Base-by-base conservation (phyloP, 1,140 invertebrate genomes). In the Drusus annulatus region DNA sequence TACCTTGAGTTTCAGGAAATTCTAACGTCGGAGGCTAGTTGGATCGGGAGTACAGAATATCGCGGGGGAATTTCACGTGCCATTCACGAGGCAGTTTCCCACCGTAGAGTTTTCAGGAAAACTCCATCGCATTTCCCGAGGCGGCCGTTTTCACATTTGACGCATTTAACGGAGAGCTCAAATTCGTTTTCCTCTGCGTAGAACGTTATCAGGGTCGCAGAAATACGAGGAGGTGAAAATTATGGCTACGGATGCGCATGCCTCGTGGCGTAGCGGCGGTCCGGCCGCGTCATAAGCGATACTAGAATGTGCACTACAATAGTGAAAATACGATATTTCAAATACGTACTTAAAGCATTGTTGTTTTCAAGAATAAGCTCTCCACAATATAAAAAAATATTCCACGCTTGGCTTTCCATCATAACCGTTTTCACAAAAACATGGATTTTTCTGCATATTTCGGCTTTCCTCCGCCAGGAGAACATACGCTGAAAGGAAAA, bases 371-470 rank as follows among this genome's bases (percentile, higher is more conserved):
- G 78, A 80, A 80, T 75, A 75, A 21, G 56, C 36, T 69, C 45
- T 45, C 16, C 8, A 25, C 71, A 45, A 78, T 58, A 45, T 79
- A 28, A 60, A n/a, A n/a, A n/a, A 79, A 79, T 79, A 79, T 80
- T 65, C 52, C 62, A 19, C 19, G 75, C 71, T 54, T 36, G 2
- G 15, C 79, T 80, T 83, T 80, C 82, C 79, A 62, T 83, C 78
- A 80, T 78, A 78, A 78, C 80, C 74, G 83, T 86, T 87, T 87
- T 86, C 85, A 85, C 84, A 85, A 86, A 86, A 87, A 86, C 84
- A 84, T 85, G 85, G 84, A 86, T 86, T 86, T 86, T 86, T 87
- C 86, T 87, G 86, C 86, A 87, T 86, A 87, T 87, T 87, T 87
- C 80, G 82, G 84, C 81, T 71, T 79, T 80, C 65, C 62, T 25